A percentile compares a stretch with the other conserved stretches of the same genome.
phyloP scores from a whole-genome alignment of 2,888 invertebrate genomes.

The Drosophila meridionalis region DNA sequence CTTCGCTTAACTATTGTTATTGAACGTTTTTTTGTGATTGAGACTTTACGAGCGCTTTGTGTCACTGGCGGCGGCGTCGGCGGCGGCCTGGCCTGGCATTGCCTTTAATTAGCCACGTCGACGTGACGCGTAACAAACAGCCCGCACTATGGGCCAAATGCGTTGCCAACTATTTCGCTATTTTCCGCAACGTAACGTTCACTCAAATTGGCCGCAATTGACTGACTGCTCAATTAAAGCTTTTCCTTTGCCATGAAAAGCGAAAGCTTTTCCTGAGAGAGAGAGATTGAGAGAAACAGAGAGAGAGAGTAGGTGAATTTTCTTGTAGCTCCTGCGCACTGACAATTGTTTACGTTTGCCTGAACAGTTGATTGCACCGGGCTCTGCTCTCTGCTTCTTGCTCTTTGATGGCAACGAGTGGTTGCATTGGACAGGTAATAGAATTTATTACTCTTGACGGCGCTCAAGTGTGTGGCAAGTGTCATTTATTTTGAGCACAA shows the following conservation, averaged over 20 bases:
- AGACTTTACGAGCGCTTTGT: slow-evolving; percentile 11
- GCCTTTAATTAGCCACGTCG: slow-evolving; percentile 67
- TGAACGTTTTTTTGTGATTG: slow-evolving; percentile 2
- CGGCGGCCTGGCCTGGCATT: slow-evolving; percentile 44
- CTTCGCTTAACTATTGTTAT: not conserved
- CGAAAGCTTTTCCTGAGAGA: slow-evolving; percentile 45
- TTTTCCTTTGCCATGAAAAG: slow-evolving; percentile 52
- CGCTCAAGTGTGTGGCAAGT: slow-evolving; percentile 39
- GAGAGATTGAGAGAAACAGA: not conserved
- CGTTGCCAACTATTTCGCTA: slow-evolving; percentile 35
- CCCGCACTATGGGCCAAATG: slow-evolving; percentile 34
- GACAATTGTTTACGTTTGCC: slow-evolving; percentile 71
- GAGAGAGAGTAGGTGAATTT: slow-evolving; percentile 20
- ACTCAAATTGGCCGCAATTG: slow-evolving; percentile 64
- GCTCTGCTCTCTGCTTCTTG: slow-evolving; percentile 45
- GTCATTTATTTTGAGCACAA: slow-evolving; percentile 21
- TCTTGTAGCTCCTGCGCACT: slow-evolving; percentile 72
- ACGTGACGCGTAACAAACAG: slow-evolving; percentile 35
- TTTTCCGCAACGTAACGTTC: slow-evolving; percentile 45
- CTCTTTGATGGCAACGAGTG: slow-evolving; percentile 32
- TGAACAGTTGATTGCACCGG: slow-evolving; percentile 63
- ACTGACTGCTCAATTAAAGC: slow-evolving; percentile 76
- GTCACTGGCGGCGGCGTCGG: slow-evolving; percentile 35
- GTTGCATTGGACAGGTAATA: not conserved
- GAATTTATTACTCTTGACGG: slow-evolving; percentile 22